Percentiles rank a stretch among this genome's conserved stretches.
These are phyloP conservation scores for Aphis gossypii DNA, from an alignment of 1,140 invertebrate genomes.

Conservation along the genomic window DNA sequence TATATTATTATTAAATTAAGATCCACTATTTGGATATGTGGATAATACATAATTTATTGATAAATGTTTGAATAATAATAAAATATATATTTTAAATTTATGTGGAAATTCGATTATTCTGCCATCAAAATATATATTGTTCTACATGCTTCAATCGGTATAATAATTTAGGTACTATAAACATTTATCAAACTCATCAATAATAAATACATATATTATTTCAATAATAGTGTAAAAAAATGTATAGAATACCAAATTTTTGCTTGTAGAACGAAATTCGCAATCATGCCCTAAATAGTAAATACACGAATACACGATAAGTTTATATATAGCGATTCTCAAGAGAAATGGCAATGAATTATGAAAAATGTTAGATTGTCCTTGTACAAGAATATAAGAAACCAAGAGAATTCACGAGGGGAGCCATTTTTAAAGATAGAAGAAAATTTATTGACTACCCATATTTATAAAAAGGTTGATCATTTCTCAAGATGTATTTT, in stretches of 20 bases:
- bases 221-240: slow-evolving; percentile 1
- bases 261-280: neutral
- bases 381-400: neutral
- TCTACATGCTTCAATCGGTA: neutral
- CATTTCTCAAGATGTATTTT: neutral
- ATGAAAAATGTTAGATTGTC: neutral
- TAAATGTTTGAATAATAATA: neutral
- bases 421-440: neutral
- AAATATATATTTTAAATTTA: neutral
- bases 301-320: neutral
- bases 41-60: neutral
- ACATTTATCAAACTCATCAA: neutral
- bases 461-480: neutral
- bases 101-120: neutral
- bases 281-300: neutral
- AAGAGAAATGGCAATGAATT: neutral
- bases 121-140: neutral
- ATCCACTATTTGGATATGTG: neutral
- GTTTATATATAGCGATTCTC: neutral
- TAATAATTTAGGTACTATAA: neutral
- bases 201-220: neutral
- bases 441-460: neutral
- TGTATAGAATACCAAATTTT: neutral
- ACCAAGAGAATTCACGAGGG: neutral
- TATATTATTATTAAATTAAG: neutral